These are phyloP conservation scores for Cydia pomonella DNA, from an alignment of 1,140 invertebrate genomes.

Conservation along the genomic window DNA sequence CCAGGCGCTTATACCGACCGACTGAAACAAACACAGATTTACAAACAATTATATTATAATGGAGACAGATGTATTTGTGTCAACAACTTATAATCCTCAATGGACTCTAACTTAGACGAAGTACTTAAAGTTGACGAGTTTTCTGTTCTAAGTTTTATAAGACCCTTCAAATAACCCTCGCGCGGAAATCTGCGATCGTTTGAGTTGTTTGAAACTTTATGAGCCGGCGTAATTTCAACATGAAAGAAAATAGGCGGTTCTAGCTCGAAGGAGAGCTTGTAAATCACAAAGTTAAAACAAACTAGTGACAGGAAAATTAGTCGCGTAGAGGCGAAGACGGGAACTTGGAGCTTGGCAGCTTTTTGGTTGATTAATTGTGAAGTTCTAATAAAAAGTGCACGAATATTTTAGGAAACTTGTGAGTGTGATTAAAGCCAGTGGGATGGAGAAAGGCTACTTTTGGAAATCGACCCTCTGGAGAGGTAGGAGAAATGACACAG, in stretches of 20 bases:
- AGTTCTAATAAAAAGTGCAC: too few species aligned
- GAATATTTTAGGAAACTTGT: too few species aligned
- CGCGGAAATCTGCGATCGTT: neutral
- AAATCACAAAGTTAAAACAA: conserved; percentile 2
- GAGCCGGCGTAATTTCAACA: neutral
- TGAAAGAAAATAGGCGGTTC: too few species aligned
- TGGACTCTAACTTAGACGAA: too few species aligned
- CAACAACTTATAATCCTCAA: too few species aligned
- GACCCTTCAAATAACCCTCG: neutral
- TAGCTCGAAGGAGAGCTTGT: neutral
- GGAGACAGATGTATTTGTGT: too few species aligned
- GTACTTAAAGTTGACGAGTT: too few species aligned
- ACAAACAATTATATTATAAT: too few species aligned
- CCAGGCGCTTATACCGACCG: neutral
- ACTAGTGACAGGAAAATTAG: neutral
- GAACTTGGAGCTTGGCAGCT: too few species aligned
- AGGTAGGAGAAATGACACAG: neutral
- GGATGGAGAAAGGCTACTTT: too few species aligned
- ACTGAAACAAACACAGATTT: neutral
- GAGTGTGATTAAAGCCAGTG: neutral
- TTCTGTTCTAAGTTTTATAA: too few species aligned
- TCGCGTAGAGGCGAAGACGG: neutral
- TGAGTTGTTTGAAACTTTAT: neutral
- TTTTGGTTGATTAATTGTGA: too few species aligned
- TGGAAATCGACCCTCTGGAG: neutral